Base-by-base conservation (phyloP, 2,113 vertebrate genomes). In the Gambusia holbrooki region DNA sequence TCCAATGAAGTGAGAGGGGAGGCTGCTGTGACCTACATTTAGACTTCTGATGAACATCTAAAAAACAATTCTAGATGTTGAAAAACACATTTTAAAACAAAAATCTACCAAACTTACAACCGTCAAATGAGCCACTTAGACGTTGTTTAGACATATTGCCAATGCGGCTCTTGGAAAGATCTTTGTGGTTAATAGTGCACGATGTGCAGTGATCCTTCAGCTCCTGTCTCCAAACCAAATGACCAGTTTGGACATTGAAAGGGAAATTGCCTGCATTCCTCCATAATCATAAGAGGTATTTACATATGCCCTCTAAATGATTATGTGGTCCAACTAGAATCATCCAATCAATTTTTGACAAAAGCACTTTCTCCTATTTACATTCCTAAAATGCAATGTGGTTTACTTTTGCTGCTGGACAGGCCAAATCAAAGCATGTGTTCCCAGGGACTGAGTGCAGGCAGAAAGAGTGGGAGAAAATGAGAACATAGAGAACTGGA, bases 281-380 rank as follows among this genome's bases (percentile, higher is more conserved):
- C 81, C 83, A 80, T 89, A 85, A 91, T 93, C 84, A 28, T 83
- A 90, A 87, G 92, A 91, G 90, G 83, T 93, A 94, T 94, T 94
- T 94, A 94, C 93, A 94, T 89, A 86, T 73, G 87, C 90, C 89
- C 87, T 89, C 87, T 90, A 91, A 94, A 93, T 94, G 87, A 94
- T 92, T 89, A 88, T 91, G 92, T 76, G 91, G 92, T 88, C 78
- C 81, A 82, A 63, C 73, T 63, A 71, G 90, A 80, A 93, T 77
- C 92, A 91, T 90, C 86, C 89, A 83, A 86, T 92, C 85, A 82
- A 86, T 86, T 93, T 89, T 90, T 92, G 83, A 93, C 90, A 90
- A 93, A 93, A 91, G 86, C 69, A 76, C 86, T 85, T 93, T 92
- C 79, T 93, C 87, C 88, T 94, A 89, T 94, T 94, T 94, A 92